These are phyloP conservation scores for Chunga burmeisteri DNA, from an alignment of 2,113 vertebrate species.

Conservation along the genomic window DNA sequence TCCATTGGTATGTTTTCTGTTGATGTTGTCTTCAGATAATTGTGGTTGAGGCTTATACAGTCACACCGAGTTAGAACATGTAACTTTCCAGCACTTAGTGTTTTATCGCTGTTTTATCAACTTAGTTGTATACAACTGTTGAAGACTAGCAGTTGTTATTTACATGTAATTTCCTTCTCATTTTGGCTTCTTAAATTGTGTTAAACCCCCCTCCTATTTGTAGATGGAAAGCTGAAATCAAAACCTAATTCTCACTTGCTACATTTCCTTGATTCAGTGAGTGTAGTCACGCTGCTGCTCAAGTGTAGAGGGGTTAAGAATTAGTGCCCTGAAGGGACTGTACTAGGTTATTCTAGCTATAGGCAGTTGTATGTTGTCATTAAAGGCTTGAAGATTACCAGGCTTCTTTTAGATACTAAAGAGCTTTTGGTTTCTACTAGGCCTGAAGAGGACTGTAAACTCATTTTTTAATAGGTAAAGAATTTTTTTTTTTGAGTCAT, in stretches of 20 bases:
- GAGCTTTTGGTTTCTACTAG: background rate
- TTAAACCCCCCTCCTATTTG: background rate
- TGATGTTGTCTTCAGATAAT: background rate
- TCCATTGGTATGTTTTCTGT: background rate
- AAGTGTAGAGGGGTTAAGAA: background rate
- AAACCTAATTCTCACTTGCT: background rate
- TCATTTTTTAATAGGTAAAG: background rate
- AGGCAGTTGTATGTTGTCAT: background rate
- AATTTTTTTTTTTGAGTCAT: background rate
- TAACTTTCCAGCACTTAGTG: background rate
- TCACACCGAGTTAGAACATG: background rate
- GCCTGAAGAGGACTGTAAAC: background rate
- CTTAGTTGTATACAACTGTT: background rate
- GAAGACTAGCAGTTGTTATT: background rate
- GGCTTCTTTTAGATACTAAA: background rate
- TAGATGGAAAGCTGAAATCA: background rate
- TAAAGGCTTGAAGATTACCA: background rate
- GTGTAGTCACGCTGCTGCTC: background rate
- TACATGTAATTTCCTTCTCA: background rate
- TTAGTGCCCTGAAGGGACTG: background rate
- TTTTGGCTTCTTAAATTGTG: background rate
- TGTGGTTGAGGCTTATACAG: background rate
- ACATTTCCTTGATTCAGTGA: accelerated
- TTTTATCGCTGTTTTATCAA: background rate
- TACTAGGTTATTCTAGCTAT: background rate